Evolutionary conservation across 23 tunicate genomes (phyloP).

Genomic region (Ascidia mentula): DNA sequence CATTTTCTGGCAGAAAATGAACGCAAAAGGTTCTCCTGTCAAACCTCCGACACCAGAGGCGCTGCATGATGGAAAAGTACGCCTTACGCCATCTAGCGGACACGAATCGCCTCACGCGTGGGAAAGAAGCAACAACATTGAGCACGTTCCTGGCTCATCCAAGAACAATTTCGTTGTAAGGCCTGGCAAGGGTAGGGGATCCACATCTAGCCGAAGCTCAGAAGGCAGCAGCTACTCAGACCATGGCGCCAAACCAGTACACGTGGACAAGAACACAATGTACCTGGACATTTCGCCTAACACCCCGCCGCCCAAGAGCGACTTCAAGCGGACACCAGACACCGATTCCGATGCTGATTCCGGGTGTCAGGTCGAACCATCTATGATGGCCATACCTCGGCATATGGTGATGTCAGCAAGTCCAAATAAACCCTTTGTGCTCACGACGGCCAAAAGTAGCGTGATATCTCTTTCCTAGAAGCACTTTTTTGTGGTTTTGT

Average conservation of each 20-base stretch:
- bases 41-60: not conserved
- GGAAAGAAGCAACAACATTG: not conserved
- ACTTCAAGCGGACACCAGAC: not conserved
- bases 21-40: not conserved
- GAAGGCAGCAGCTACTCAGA: not conserved
- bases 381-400: not conserved
- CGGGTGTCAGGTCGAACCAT: not conserved
- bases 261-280: not conserved
- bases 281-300: not conserved
- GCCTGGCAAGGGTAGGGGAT: not conserved
- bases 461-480: not conserved
- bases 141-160: not conserved
- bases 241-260: not conserved
- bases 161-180: not conserved
- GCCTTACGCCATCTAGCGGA: not conserved
- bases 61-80: not conserved
- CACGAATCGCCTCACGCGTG: not conserved
- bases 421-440: conserved; percentile 1
- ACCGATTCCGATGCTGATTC: conserved; percentile 1
- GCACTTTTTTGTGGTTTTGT: too few relatives aligned
- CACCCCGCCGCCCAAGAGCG: not conserved
- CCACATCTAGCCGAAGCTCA: conserved; percentile 1
- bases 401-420: not conserved
- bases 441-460: not conserved
- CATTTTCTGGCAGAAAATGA: conserved; percentile 14